A percentile compares a stretch with the other conserved stretches of the same genome.
phyloP scores from a whole-genome alignment of 1,140 invertebrate genomes.

The Ericerus pela region DNA sequence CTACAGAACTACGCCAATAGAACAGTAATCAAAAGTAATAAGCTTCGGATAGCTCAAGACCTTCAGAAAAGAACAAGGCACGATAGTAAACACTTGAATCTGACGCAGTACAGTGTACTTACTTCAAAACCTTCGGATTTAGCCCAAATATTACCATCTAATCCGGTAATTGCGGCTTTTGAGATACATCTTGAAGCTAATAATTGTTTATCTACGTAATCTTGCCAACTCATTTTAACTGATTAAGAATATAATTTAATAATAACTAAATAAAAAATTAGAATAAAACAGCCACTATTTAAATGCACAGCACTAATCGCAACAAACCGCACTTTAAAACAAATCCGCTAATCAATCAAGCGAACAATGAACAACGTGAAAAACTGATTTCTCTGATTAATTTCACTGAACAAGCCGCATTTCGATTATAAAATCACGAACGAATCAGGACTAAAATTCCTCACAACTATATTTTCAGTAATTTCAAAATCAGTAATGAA shows the following conservation, averaged over 20 bases:
- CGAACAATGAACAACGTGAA: background rate
- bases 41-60: no score
- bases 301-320: background rate
- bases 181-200: slow-evolving; percentile 80
- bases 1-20: no score
- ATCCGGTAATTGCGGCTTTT: slow-evolving; percentile 84
- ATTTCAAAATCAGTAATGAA: no score
- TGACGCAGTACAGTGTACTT: slow-evolving; percentile 43
- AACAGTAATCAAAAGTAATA: no score
- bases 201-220: slow-evolving; percentile 94
- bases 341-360: background rate
- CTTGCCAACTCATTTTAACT: slow-evolving; percentile 54
- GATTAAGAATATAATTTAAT: slow-evolving; percentile 3
- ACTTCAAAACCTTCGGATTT: slow-evolving; percentile 85
- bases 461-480: no score
- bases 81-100: no score
- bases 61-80: no score
- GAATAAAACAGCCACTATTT: slow-evolving; percentile 4
- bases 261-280: background rate
- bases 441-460: no score
- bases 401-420: no score
- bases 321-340: slow-evolving; percentile 2
- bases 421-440: no score
- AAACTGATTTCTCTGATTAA: no score
- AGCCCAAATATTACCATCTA: slow-evolving; percentile 88